phyloP scores from a whole-genome alignment of 2,113 vertebrate species.

The Sinocyclocheilus anshuiensis region DNA sequence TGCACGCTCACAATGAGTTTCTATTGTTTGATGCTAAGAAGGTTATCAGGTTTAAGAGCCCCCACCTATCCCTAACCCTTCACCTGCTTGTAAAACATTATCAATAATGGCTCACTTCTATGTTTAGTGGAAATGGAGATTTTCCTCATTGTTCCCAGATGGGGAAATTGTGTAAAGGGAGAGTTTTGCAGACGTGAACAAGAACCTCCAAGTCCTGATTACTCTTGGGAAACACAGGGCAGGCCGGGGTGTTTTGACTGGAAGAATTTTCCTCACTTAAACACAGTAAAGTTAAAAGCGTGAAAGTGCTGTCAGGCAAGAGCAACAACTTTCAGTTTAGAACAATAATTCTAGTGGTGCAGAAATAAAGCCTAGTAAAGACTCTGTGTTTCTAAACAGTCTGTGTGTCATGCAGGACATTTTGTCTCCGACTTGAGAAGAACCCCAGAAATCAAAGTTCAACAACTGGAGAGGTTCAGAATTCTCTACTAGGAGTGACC shows the following conservation, averaged over 20 bases:
- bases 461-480: not conserved
- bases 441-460: not conserved
- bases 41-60: conserved; percentile 22
- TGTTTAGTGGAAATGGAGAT: conserved; percentile 1
- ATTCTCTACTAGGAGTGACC: not conserved
- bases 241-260: conserved; percentile 31
- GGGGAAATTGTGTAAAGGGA: not conserved
- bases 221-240: conserved; percentile 33
- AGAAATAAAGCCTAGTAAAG: not conserved
- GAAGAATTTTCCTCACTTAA: conserved; percentile 46
- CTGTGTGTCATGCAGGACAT: not conserved
- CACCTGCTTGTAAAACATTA: conserved; percentile 12
- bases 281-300: conserved; percentile 40
- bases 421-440: not conserved
- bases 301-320: conserved; percentile 18
- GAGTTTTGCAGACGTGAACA: conserved; percentile 16
- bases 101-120: not conserved
- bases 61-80: not conserved
- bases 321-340: not conserved
- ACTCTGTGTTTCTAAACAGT: not conserved
- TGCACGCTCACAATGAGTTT: not conserved
- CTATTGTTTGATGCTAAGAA: not conserved
- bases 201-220: conserved; percentile 9
- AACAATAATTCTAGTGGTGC: not conserved
- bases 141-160: conserved; percentile 6